Evolutionary conservation across 2,888 invertebrate species (phyloP), one percentile per base, ranked within the genome.

Genomic region (Torymus tubicola): DNA sequence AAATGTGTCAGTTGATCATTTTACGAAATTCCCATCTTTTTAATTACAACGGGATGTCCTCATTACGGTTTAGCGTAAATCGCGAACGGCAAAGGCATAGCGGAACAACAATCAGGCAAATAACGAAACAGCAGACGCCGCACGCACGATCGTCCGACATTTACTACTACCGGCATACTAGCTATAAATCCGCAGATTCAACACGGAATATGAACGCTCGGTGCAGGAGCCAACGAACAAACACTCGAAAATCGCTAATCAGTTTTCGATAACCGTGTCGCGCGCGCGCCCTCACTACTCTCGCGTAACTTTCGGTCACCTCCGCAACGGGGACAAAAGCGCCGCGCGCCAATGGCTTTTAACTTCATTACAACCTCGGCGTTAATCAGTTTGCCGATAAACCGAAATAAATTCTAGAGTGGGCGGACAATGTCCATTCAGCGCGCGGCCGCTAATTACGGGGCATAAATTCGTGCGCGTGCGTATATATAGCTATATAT

Each of bases 371-470:
- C 14, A 13, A 53, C 10, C 55, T 11, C 50, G 53, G 72, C 73
- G 69, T 64, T 80, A 74, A 80, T 80, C 74, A 80, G 74, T 80
- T 80, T 70, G 14, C 70, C 69, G 64, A 80, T 80, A 80, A 74
- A 74, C 73, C 74, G 74, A 80, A 74, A 80, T 80, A 80, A 80
- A 80, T 78, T 78, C 68, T 67, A 21, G 42, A 67, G 61, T 21
- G 57, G 31, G 31, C 31, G 31, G 31, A 31, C 31, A 31, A 31
- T 31, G 31, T 31, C 31, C 31, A 31, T 31, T 31, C 31, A 31
- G 31, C 5, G 12, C 52, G 8, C 24, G 55, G 64, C 55, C 55
- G 78, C 68, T 63, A 67, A 78, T 78, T 78, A 72, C 55, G n/a
- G 31, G 31, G 31, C 64, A 31, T 16, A 63, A 60, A 57, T 63